Percentiles rank a stretch among this genome's conserved stretches.
These are phyloP conservation scores for Poecilia velifera DNA, from an alignment of 2,797 vertebrate genomes.

Conservation along the genomic window DNA sequence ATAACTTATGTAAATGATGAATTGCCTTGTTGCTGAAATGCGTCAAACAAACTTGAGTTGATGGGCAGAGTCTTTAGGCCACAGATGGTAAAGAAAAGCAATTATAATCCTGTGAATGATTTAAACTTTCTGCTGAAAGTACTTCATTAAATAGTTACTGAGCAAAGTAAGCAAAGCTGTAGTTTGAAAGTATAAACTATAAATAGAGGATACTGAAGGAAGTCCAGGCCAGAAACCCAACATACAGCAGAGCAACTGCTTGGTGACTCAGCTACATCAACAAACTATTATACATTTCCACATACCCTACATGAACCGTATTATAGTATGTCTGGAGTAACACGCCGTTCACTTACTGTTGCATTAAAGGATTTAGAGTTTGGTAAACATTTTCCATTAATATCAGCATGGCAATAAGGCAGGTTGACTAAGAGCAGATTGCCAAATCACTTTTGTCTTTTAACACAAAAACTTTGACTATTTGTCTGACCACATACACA, in stretches of 20 bases:
- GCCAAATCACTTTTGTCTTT: constrained; percentile 24
- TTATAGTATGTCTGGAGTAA: background rate
- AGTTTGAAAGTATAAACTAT: background rate
- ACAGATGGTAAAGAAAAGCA: background rate
- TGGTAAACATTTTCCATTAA: background rate
- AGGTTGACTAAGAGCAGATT: constrained; percentile 7
- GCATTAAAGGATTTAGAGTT: background rate
- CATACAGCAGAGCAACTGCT: constrained; percentile 9
- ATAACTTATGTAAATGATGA: too few species aligned
- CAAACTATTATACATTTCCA: background rate
- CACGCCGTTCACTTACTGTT: constrained; percentile 14
- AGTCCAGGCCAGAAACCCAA: constrained; percentile 4
- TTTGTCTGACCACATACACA: too few species aligned
- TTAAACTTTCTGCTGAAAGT: background rate
- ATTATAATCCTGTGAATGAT: background rate
- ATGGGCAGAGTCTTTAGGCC: background rate
- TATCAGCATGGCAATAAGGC: background rate
- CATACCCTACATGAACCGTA: background rate
- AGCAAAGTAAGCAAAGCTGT: constrained; percentile 3
- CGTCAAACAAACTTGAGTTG: too few species aligned
- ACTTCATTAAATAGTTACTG: background rate
- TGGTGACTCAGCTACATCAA: constrained; percentile 32
- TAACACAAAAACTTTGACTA: constrained; percentile 6
- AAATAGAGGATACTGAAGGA: background rate
- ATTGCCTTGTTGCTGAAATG: too few species aligned